Evolutionary conservation across 2,113 vertebrate species (phyloP).

Genomic region (Carettochelys insculpta): DNA sequence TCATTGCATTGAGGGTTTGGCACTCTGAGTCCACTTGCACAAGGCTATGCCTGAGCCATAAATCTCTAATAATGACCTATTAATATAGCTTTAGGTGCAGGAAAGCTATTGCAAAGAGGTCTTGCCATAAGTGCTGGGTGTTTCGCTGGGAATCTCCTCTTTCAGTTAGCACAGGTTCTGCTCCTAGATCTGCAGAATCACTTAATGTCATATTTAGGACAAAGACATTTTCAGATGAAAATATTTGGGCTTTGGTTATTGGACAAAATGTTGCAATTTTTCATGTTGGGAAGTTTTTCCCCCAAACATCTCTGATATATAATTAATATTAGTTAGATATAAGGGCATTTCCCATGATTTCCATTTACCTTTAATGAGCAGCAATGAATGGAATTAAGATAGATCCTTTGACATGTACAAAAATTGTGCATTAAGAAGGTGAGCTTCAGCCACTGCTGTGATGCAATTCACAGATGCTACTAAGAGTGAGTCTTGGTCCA

Average conservation of each 20-base stretch:
- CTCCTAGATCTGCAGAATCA: background rate
- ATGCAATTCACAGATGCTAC: background rate
- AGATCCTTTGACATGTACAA: background rate
- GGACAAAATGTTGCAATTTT: background rate
- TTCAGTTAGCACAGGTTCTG: background rate
- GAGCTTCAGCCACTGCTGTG: background rate
- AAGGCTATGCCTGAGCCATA: too few species aligned
- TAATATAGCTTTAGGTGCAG: background rate
- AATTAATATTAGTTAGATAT: background rate
- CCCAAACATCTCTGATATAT: background rate
- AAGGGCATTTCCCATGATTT: background rate
- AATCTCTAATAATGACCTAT: background rate
- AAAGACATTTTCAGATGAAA: background rate
- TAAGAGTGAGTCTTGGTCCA: background rate
- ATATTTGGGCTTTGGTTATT: background rate
- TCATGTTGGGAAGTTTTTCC: background rate
- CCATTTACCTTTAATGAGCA: background rate
- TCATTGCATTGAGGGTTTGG: background rate
- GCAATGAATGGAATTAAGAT: background rate
- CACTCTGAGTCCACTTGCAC: background rate
- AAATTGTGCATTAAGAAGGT: background rate
- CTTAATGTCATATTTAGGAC: background rate
- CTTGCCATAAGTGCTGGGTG: background rate
- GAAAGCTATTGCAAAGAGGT: background rate
- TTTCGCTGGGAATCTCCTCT: background rate